Evolutionary conservation across 2,113 vertebrate genomes (phyloP), one percentile per base, ranked within the genome.

Genomic region (Centropus bengalensis): DNA sequence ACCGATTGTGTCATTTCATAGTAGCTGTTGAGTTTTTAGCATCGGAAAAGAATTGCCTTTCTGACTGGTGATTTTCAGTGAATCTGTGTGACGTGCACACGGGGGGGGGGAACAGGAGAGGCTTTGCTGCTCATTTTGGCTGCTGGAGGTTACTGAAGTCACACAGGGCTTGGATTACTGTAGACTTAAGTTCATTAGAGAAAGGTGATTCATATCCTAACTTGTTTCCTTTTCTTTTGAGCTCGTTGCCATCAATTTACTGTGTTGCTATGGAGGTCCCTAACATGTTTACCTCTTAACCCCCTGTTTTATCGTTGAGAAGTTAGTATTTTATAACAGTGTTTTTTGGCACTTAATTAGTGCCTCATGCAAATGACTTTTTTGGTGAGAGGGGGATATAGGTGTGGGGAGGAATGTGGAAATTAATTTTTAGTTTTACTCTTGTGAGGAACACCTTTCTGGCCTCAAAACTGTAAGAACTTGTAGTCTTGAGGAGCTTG

Each of bases 61-160:
- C 23, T 58, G 60, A n/a, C 42, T 49, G 47, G 47, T 60, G 40
- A 47, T 44, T 38, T 36, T 27, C 75, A 68, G 0, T 19, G 58
- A 1, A 13, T 28, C 5, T 40, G n/a, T 28, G 40, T 62, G 73
- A 26, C 55, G 2, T 54, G 21, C 44, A 58, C 32, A 36, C n/a
- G 36, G 52, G 49, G 28, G 40, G 17, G 5, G 63, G 32, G 45
- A 19, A 49, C 27, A 3, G 0, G 0, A 52, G 59, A 56, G 44
- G 81, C 44, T 91, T n/a, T 4, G 21, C 32, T 14, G 5, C 40
- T 89, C 2, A 0, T 63, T 79, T 59, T 58, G 38, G 67, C 44
- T 79, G 82, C 56, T 54, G 16, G 33, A 63, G 66, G 28, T 68
- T 47, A 30, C 1, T 67, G 22, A 51, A 47, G 60, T 51, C 58